These are phyloP conservation scores for Drosophila eugracilis DNA, from an alignment of 1,140 invertebrate species.

Conservation along the genomic window DNA sequence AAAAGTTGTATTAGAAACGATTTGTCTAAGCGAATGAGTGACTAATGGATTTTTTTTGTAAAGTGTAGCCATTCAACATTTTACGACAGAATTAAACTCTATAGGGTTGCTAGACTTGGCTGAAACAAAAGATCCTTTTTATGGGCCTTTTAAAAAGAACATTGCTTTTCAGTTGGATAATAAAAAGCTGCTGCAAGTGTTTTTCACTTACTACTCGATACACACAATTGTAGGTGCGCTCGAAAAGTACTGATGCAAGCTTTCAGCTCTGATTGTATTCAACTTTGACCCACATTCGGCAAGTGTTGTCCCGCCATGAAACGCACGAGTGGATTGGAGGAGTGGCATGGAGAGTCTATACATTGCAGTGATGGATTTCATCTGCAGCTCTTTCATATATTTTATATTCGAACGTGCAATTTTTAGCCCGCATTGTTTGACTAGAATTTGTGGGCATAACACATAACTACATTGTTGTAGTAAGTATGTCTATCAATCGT, in stretches of 20 bases:
- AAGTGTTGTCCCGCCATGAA: constrained; percentile 29
- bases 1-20: not conserved
- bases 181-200: constrained; percentile 2
- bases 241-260: constrained; percentile 12
- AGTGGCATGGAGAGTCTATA: not conserved
- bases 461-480: constrained; percentile 18
- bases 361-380: constrained; percentile 13
- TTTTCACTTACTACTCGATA: constrained; percentile 10
- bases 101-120: not conserved
- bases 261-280: constrained; percentile 37
- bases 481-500: constrained; percentile 20
- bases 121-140: constrained; percentile 7
- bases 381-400: constrained; percentile 9
- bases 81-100: not conserved
- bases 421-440: constrained; percentile 40
- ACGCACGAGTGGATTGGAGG: constrained; percentile 14
- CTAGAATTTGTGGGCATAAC: constrained; percentile 38
- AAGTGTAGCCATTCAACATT: not conserved
- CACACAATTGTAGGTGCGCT: constrained; percentile 17
- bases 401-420: constrained; percentile 53
- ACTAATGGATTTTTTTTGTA: not conserved
- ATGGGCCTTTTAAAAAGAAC: constrained; percentile 7
- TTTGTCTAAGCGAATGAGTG: not conserved
- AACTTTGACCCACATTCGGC: constrained; percentile 48
- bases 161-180: constrained; percentile 6